Conservation (phyloP, 2,797 vertebrate species). For the Columba guinea region DNA sequence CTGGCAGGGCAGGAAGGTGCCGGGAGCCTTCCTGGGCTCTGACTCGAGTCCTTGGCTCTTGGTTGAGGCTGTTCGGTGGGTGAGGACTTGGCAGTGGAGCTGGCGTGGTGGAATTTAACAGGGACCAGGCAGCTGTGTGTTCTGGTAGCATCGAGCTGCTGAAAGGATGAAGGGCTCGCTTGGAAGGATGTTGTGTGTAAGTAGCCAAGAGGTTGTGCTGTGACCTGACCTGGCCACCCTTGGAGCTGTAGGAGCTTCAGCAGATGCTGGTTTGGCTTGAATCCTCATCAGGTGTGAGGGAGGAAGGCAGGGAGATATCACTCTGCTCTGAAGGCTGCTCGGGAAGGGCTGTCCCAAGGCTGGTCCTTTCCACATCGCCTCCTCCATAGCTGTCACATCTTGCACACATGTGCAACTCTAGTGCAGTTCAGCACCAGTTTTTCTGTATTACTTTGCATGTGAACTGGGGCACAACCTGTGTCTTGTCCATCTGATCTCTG, state of each 20-base stretch:
- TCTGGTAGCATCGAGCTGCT: not conserved
- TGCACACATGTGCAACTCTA: rapidly evolving
- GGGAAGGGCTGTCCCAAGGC: not conserved
- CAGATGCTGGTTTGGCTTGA: not conserved
- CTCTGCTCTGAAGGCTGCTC: rapidly evolving
- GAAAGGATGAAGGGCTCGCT: not conserved
- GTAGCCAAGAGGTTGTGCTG: rapidly evolving
- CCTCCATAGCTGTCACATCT: not conserved
- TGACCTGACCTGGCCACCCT: rapidly evolving
- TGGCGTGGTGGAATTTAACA: no score
- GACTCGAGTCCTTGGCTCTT: rapidly evolving
- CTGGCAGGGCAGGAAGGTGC: rapidly evolving
- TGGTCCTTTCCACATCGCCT: not conserved
- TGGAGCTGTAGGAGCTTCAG: rapidly evolving
- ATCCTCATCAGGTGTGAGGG: rapidly evolving
- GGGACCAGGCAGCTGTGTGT: not conserved
- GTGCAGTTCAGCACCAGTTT: rapidly evolving
- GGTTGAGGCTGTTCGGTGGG: not conserved
- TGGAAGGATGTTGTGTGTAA: not conserved
- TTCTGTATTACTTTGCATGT: rapidly evolving
- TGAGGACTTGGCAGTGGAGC: rapidly evolving
- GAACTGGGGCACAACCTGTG: not conserved
- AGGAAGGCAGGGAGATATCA: not conserved
- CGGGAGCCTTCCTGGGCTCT: not conserved
- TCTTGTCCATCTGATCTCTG: not conserved